Evolutionary conservation across 2,113 vertebrate species (phyloP), one percentile per base, ranked within the genome.

Genomic region (Aramus guarauna): DNA sequence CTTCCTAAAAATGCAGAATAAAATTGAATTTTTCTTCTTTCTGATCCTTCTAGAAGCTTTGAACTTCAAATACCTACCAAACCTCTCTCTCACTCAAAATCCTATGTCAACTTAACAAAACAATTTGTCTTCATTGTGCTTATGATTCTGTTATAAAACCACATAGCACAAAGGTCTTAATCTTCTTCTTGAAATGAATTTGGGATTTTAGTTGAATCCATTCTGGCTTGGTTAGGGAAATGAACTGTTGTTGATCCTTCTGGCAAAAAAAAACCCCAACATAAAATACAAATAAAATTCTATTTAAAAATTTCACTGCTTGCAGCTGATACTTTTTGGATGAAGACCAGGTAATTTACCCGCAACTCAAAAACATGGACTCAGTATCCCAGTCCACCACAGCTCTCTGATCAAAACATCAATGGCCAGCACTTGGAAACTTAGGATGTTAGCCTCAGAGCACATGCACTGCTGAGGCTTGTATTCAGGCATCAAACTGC

Each of bases 361-460:
- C 7, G 3, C 6, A 72, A 7, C 9, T 50, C 2, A 56, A 71
- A 90, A n/a, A 10, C 2, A 1, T 1, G 0, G 12, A 59, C 14
- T 58, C 15, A 9, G 4, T 88, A 30, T 26, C 12, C 27, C 30
- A 14, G 12, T 23, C 17, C 21, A 58, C 7, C 62, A 52, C 39
- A 83, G 10, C 10, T 50, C 32, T 75, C n/a, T 82, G 53, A 92
- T 59, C 15, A 79, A 45, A 68, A 6, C 15, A 45, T 50, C 52
- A 36, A n/a, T 29, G 26, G 10, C 9, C 81, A 88, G 22, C 30
- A 36, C 15, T 43, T 52, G 26, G 53, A 95, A 82, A 63, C 4
- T 24, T 15, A 14, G 27, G n/a, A 53, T 30, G 2, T 53, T 32
- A 78, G 4, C 15, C 52, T 85, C 30, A 37, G 19, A 67, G 20